These are phyloP conservation scores for Oreocharis arfaki DNA, from an alignment of 2,113 vertebrate genomes.

Conservation along the genomic window DNA sequence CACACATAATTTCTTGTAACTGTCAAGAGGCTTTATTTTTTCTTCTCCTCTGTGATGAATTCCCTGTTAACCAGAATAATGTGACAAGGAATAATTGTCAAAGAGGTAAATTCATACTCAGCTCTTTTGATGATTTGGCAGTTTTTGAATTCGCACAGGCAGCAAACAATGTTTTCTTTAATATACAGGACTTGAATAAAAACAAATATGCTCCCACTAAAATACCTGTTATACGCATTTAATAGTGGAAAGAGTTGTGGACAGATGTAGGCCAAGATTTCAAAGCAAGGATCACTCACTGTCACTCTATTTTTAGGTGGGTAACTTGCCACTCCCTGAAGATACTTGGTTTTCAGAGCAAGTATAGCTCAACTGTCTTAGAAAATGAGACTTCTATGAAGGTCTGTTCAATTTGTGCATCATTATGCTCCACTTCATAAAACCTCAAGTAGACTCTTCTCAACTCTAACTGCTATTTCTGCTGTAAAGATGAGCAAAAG, in stretches of 20 bases:
- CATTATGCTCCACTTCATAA: conserved; percentile 40
- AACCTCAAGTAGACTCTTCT: background rate
- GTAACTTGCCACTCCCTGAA: background rate
- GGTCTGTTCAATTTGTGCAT: background rate
- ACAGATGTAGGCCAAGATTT: background rate
- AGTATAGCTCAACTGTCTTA: background rate
- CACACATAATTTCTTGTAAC: conserved; percentile 7
- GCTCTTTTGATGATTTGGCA: conserved; percentile 44
- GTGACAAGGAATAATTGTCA: conserved; percentile 49
- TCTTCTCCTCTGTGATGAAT: background rate
- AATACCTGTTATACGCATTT: background rate
- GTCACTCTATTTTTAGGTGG: background rate
- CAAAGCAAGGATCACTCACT: background rate
- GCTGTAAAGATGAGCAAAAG: background rate
- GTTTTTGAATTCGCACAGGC: conserved; percentile 33
- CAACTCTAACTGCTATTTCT: background rate
- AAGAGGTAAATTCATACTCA: background rate
- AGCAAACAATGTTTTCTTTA: background rate
- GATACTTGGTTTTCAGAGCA: background rate
- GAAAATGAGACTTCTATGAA: background rate
- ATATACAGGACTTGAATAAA: conserved; percentile 4
- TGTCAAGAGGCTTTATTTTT: background rate
- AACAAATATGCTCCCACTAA: background rate
- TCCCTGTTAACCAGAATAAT: conserved; percentile 7
- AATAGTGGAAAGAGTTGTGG: background rate